phyloP scores from a whole-genome alignment of 2,113 vertebrate genomes.

The Columbina picui region DNA sequence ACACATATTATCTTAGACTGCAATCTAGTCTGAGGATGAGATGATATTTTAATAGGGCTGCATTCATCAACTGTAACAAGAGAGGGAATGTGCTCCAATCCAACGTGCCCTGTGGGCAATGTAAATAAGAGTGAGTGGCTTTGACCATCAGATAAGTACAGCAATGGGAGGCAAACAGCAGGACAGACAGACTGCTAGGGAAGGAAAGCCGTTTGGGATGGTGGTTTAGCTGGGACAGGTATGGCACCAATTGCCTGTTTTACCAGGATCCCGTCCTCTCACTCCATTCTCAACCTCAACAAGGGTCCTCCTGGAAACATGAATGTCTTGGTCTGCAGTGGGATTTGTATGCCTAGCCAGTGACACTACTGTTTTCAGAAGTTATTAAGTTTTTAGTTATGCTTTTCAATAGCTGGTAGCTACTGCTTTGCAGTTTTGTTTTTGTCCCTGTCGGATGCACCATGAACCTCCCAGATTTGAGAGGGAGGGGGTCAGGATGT shows the following conservation, averaged over 20 bases:
- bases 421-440: constrained; percentile 7
- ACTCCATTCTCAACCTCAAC: background rate
- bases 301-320: background rate
- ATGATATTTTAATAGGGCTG: constrained; percentile 69
- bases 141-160: constrained; percentile 11
- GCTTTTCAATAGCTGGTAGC: constrained; percentile 14
- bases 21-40: constrained; percentile 66
- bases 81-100: constrained; percentile 48
- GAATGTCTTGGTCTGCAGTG: background rate
- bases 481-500: background rate
- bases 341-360: constrained; percentile 29
- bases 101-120: constrained; percentile 45
- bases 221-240: background rate
- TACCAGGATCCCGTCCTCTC: background rate
- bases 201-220: background rate
- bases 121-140: constrained; percentile 35
- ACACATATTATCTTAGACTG: constrained; percentile 61
- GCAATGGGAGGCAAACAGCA: background rate
- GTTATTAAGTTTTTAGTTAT: constrained; percentile 40
- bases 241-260: background rate
- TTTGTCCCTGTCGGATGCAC: background rate
- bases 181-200: background rate
- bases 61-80: constrained; percentile 57
- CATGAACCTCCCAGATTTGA: background rate
- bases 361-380: constrained; percentile 22